Evolutionary conservation across 2,888 invertebrate genomes (phyloP).

Genomic region (Agriopis marginaria): DNA sequence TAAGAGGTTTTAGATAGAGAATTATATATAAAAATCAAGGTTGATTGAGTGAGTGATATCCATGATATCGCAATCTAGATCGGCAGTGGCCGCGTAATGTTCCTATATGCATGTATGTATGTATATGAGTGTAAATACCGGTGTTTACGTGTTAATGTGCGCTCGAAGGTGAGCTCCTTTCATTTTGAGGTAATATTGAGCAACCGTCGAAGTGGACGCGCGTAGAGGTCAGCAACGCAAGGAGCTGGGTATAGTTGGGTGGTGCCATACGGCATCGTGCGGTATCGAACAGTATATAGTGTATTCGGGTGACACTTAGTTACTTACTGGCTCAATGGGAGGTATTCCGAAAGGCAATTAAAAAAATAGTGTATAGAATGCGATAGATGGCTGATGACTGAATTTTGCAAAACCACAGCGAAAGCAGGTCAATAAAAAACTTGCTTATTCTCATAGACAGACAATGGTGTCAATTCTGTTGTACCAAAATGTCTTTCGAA

Average conservation of each 20-base stretch:
- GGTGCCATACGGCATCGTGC: not conserved
- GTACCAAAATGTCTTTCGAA: no score
- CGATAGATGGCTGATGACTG: no score
- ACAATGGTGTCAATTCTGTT: no score
- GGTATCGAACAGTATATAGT: not conserved
- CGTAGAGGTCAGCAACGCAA: slow-evolving; percentile 24
- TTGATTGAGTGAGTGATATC: not conserved
- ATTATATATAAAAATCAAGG: slow-evolving; percentile 11
- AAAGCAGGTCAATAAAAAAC: no score
- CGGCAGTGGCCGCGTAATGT: not conserved
- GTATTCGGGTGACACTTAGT: not conserved
- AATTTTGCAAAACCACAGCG: no score
- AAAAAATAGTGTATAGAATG: no score
- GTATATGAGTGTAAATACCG: slow-evolving; percentile 25
- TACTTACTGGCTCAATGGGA: not conserved
- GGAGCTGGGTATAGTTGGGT: not conserved
- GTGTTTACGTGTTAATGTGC: slow-evolving; percentile 31
- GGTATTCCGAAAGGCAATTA: no score
- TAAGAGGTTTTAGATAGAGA: not conserved
- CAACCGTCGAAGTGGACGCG: slow-evolving; percentile 20
- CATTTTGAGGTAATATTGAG: slow-evolving; percentile 32
- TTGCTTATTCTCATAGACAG: no score
- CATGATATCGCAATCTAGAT: slow-evolving; percentile 23
- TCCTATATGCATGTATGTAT: slow-evolving; percentile 7
- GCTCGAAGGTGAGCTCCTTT: slow-evolving; percentile 46